These are phyloP conservation scores for Agrilus biguttatus DNA, from an alignment of 2,888 invertebrate species.

Conservation along the genomic window DNA sequence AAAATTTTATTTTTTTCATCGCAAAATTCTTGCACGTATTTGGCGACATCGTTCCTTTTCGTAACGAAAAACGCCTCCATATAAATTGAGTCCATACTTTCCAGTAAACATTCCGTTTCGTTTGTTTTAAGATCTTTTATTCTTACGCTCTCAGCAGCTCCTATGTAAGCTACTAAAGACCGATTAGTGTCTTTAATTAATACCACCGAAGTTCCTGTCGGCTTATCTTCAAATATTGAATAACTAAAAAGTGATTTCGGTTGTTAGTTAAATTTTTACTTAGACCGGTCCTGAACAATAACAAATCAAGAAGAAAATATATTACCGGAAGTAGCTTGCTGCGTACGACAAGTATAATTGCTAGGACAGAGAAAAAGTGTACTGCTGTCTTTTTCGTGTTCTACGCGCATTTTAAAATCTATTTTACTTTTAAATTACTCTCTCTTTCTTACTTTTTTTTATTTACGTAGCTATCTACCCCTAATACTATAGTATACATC, in stretches of 20 bases:
- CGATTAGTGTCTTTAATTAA: conserved; percentile 32
- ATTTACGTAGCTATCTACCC: too few relatives aligned
- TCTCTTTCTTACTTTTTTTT: too few relatives aligned
- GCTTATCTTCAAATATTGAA: conserved; percentile 19
- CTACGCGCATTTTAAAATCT: too few relatives aligned
- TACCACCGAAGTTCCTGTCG: conserved; percentile 38
- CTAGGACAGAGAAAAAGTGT: too few relatives aligned
- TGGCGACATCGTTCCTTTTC: conserved; percentile 31
- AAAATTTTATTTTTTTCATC: conserved; percentile 26
- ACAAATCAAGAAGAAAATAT: too few relatives aligned
- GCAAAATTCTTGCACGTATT: conserved; percentile 31
- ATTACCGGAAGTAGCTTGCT: too few relatives aligned
- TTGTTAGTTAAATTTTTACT: too few relatives aligned
- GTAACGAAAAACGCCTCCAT: conserved; percentile 45
- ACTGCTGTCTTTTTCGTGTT: too few relatives aligned
- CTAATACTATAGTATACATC: too few relatives aligned
- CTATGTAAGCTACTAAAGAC: conserved; percentile 38
- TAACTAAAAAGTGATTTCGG: conserved; percentile 12
- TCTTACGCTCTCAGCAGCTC: conserved; percentile 35
- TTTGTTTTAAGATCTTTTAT: conserved; percentile 19
- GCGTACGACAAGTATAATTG: too few relatives aligned
- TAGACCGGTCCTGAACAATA: too few relatives aligned
- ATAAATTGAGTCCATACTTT: conserved; percentile 28
- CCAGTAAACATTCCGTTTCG: conserved; percentile 14
- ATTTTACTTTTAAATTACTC: too few relatives aligned